Conservation (phyloP, 2,888 invertebrate genomes). For the Thymelicus sylvestris region DNA sequence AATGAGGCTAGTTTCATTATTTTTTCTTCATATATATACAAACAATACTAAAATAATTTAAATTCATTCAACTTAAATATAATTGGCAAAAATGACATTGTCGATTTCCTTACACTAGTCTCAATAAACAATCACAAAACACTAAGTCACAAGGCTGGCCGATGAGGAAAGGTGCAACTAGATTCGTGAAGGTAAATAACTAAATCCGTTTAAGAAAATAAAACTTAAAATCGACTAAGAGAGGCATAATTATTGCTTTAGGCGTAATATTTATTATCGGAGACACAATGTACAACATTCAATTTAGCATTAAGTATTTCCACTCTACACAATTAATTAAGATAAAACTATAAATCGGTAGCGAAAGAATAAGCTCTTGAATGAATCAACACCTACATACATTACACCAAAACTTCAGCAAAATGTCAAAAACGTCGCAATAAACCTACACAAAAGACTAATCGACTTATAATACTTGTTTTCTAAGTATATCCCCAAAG, state of each 20-base stretch:
- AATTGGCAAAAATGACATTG: conserved; percentile 10
- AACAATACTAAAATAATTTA: conserved; percentile 38
- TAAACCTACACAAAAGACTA: conserved; percentile 35
- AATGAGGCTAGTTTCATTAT: conserved; percentile 8
- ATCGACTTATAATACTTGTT: conserved; percentile 20
- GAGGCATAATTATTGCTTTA: conserved; percentile 68
- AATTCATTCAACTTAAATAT: conserved; percentile 17
- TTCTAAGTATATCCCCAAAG: conserved; percentile 28
- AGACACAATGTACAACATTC: conserved; percentile 53
- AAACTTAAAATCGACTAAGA: conserved; percentile 52
- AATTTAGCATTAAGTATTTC: conserved; percentile 32
- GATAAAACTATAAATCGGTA: conserved; percentile 28
- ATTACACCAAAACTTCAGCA: conserved; percentile 23
- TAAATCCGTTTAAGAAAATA: conserved; percentile 46
- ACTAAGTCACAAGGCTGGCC: conserved; percentile 29
- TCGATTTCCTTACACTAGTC: conserved; percentile 17
- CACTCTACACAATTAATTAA: conserved; percentile 36
- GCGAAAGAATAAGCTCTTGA: conserved; percentile 33
- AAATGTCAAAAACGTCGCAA: conserved; percentile 27
- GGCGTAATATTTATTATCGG: conserved; percentile 59
- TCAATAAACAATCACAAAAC: conserved; percentile 14
- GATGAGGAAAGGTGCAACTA: conserved; percentile 47
- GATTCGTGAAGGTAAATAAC: conserved; percentile 43
- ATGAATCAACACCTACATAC: conserved; percentile 30
- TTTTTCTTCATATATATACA: conserved; percentile 37